Conservation (phyloP, 2,113 vertebrate genomes). For the Ceyx margarethae region DNA sequence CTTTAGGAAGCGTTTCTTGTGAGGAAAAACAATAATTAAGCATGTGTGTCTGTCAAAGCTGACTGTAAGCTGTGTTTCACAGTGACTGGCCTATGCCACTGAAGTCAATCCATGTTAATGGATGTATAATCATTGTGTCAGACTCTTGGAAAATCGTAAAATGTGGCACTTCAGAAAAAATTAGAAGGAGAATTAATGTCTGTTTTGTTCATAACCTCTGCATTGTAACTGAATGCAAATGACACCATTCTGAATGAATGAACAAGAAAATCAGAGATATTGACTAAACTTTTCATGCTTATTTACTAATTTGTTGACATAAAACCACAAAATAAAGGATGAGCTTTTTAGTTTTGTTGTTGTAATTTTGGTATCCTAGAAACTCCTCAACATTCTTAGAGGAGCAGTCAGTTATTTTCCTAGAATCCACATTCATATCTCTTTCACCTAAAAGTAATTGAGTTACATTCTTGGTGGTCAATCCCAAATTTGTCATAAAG, state of each 20-base stretch:
- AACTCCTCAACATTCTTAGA: not conserved
- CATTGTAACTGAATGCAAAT: not conserved
- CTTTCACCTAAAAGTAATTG: not conserved
- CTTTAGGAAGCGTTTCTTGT: not conserved
- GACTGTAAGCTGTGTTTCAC: not conserved
- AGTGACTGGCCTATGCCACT: not conserved
- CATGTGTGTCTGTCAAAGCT: not conserved
- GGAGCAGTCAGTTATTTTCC: not conserved
- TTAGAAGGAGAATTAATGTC: not conserved
- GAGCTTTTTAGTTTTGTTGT: not conserved
- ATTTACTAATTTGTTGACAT: not conserved
- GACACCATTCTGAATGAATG: not conserved
- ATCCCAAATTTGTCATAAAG: accelerated
- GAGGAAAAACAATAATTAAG: not conserved
- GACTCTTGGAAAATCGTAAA: not conserved
- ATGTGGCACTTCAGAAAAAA: not conserved
- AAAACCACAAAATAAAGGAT: not conserved
- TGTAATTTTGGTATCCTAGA: not conserved
- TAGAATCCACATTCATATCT: not conserved
- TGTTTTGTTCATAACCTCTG: not conserved
- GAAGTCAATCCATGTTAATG: not conserved
- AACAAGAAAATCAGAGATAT: accelerated
- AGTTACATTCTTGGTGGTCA: not conserved
- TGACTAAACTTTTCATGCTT: not conserved
- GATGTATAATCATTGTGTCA: not conserved